phyloP scores from a whole-genome alignment of 2,888 invertebrate genomes.

The Eupeodes latifasciatus region DNA sequence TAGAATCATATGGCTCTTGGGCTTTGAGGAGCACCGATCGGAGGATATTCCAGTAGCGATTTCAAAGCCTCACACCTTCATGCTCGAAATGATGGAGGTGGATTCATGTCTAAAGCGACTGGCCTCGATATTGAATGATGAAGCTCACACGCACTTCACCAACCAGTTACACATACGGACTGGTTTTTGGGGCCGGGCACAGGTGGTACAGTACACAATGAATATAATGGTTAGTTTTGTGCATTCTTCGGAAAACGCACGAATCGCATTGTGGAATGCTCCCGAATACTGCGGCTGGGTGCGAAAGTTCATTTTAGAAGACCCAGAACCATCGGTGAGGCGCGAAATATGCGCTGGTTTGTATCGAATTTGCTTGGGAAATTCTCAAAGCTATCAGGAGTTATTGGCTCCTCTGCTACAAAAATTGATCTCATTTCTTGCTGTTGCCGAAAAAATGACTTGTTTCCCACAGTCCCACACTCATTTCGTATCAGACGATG shows the following conservation, averaged over 20 bases:
- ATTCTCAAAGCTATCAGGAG: constrained; percentile 85
- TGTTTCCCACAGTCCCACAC: constrained; percentile 80
- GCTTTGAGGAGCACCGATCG: constrained; percentile 86
- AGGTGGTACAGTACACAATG: constrained; percentile 96
- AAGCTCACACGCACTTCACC: constrained; percentile 86
- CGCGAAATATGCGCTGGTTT: constrained; percentile 96
- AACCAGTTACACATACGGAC: constrained; percentile 93
- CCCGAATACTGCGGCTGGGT: constrained; percentile 92
- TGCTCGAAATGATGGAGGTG: constrained; percentile 94
- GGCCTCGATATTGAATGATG: constrained; percentile 94
- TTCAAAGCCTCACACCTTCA: constrained; percentile 85
- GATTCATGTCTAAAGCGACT: constrained; percentile 92
- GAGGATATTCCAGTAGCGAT: constrained; percentile 87
- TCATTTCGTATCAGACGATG: constrained; percentile 84
- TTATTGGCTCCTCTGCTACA: constrained; percentile 92
- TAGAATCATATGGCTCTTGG: constrained; percentile 93
- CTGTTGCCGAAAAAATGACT: constrained; percentile 94
- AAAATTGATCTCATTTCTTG: constrained; percentile 91
- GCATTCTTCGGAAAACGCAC: constrained; percentile 92
- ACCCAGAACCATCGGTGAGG: constrained; percentile 95
- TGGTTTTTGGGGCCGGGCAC: constrained; percentile 96
- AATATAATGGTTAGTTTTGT: constrained; percentile 96
- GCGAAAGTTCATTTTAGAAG: constrained; percentile 93
- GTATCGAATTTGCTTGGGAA: constrained; percentile 93
- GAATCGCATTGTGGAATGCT: constrained; percentile 90